Evolutionary conservation across 2,888 invertebrate species (phyloP), one percentile per base, ranked within the genome.

Genomic region (Encarsia formosa): DNA sequence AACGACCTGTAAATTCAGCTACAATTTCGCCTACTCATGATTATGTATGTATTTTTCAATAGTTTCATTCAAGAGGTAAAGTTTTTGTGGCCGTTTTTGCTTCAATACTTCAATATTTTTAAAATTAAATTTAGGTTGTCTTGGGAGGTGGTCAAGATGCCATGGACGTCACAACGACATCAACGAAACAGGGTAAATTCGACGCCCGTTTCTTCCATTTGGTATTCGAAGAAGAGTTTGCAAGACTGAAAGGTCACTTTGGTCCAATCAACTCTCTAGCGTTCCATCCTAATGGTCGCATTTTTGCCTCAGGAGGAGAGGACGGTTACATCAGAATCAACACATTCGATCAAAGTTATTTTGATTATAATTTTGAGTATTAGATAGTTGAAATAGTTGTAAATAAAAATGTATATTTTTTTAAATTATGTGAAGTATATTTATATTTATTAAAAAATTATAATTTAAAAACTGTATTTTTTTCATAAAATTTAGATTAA

Each of bases 131-230:
- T 5, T n/a, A 83, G 83, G 82, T 98, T 5, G 91, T 96, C 2
- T 79, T 99, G 38, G 99, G 99, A 54, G 99, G 99, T 75, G 99
- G 99, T 65, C 99, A 99, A 78, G 99, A 99, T 75, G 99, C 99
- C 51, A 97, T 97, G 92, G 95, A 95, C 69, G 98, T 98, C 53
- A 96, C 96, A 38, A 95, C 93, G 2, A 97, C 96, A 0, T 91
- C 93, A 0, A 85, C 94, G 0, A 82, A 92, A 63, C 86, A 91
- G 56, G 99, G 98, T 46, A 98, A 98, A 78, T 99, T 99, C 73
- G 98, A 99, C 74, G 94, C 87, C 9, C 88, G 75, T 46, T 84
- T 88, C 68, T 88, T 80, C 71, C 86, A 87, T 65, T 69, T 85
- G 47, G 79, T 88, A 23, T 87, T 85, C 67, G 87, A 87, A 69